phyloP scores from a whole-genome alignment of 1,140 invertebrate species.

The Ips typographus region DNA sequence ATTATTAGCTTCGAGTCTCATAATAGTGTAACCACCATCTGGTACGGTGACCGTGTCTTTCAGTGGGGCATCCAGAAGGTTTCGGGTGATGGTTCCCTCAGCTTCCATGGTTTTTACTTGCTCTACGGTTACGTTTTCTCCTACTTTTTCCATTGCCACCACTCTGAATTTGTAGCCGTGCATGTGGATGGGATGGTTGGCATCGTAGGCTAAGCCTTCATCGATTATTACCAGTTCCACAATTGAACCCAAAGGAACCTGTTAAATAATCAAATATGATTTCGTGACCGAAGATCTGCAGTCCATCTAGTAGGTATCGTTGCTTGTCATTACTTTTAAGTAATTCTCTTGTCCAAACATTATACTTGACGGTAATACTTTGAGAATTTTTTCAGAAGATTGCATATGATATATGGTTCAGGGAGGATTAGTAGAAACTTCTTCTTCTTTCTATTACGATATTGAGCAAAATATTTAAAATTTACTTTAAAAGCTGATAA shows the following conservation, averaged over 20 bases:
- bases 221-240: constrained; percentile 83
- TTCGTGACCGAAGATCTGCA: too few relatives aligned
- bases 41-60: constrained; percentile 92
- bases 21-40: constrained; percentile 85
- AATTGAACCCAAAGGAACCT: constrained; percentile 66
- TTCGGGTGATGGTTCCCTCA: constrained; percentile 70
- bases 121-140: constrained; percentile 64
- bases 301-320: too few relatives aligned
- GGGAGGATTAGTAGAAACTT: too few relatives aligned
- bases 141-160: constrained; percentile 72
- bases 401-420: too few relatives aligned
- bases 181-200: constrained; percentile 86
- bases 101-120: constrained; percentile 69
- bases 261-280: background rate
- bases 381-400: too few relatives aligned
- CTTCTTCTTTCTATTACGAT: too few relatives aligned
- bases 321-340: too few relatives aligned
- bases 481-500: too few relatives aligned
- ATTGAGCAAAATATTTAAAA: too few relatives aligned
- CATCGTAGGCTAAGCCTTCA: constrained; percentile 80
- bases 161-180: constrained; percentile 85
- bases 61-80: constrained; percentile 70
- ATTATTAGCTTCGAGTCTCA: constrained; percentile 71
- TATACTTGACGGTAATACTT: too few relatives aligned
- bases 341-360: too few relatives aligned